Percentiles rank a stretch among this genome's conserved stretches.
phyloP scores from a whole-genome alignment of 2,113 vertebrate species.

The Anser cygnoides region DNA sequence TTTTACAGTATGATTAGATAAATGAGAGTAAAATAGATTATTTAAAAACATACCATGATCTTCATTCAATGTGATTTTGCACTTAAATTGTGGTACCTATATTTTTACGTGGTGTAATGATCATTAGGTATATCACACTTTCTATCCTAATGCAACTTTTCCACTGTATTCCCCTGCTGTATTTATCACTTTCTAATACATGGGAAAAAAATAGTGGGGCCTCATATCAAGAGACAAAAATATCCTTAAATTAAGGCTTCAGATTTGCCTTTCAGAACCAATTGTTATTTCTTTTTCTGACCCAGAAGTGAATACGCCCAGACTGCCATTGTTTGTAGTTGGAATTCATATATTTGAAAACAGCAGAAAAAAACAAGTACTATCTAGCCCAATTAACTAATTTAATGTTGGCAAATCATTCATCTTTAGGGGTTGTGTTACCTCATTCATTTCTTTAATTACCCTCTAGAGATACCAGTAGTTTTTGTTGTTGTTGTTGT shows the following conservation, averaged over 20 bases:
- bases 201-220: background rate
- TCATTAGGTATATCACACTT: background rate
- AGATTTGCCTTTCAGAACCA: background rate
- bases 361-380: accelerated
- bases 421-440: background rate
- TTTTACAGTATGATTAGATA: background rate
- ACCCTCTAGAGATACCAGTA: background rate
- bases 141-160: background rate
- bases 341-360: background rate
- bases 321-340: background rate
- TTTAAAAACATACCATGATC: background rate
- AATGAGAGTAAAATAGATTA: background rate
- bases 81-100: background rate
- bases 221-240: background rate
- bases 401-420: background rate
- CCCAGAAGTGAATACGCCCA: background rate
- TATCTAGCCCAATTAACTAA: background rate
- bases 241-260: background rate
- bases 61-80: background rate
- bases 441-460: background rate
- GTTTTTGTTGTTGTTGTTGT: background rate
- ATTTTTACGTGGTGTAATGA: background rate
- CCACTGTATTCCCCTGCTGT: background rate
- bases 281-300: background rate
- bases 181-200: background rate